A percentile compares a stretch with the other conserved stretches of the same genome.
Conservation (phyloP, 1,140 invertebrate genomes). For the Drosophila kurseongensis region DNA sequence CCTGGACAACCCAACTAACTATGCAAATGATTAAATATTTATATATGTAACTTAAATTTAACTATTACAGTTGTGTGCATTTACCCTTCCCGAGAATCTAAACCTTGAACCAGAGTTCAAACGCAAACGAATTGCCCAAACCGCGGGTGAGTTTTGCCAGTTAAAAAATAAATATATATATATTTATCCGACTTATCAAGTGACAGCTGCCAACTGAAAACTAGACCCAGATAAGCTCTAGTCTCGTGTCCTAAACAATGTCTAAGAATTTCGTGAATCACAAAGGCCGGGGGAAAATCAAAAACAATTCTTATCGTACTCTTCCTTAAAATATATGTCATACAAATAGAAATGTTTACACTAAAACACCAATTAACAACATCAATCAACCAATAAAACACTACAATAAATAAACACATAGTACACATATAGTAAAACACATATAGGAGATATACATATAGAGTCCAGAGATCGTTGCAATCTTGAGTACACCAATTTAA, state of each 20-base stretch:
- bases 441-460: slow-evolving; percentile 5
- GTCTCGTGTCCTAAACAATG: slow-evolving; percentile 39
- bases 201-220: slow-evolving; percentile 52
- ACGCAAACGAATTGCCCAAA: slow-evolving; percentile 22
- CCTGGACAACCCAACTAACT: slow-evolving; percentile 25
- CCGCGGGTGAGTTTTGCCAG: slow-evolving; percentile 2
- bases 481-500: slow-evolving; percentile 71
- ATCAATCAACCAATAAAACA: slow-evolving; percentile 44
- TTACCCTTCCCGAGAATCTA: background rate
- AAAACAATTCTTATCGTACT: slow-evolving; percentile 24
- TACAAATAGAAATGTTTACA: slow-evolving; percentile 6
- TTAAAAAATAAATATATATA: slow-evolving; percentile 12
- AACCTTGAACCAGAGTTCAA: slow-evolving; percentile 69
- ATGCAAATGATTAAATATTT: slow-evolving; percentile 18
- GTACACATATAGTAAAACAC: slow-evolving; percentile 10
- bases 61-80: slow-evolving; percentile 4
- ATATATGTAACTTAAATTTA: slow-evolving; percentile 13
- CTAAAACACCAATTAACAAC: slow-evolving; percentile 53
- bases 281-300: slow-evolving; percentile 13
- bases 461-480: slow-evolving; percentile 6
- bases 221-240: slow-evolving; percentile 32
- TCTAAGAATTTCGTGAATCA: slow-evolving; percentile 40
- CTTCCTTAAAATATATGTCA: slow-evolving; percentile 18
- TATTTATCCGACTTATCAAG: slow-evolving; percentile 33
- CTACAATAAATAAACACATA: slow-evolving; percentile 10